These are phyloP conservation scores for Coleophora deauratella DNA, from an alignment of 2,888 invertebrate genomes.

Conservation along the genomic window DNA sequence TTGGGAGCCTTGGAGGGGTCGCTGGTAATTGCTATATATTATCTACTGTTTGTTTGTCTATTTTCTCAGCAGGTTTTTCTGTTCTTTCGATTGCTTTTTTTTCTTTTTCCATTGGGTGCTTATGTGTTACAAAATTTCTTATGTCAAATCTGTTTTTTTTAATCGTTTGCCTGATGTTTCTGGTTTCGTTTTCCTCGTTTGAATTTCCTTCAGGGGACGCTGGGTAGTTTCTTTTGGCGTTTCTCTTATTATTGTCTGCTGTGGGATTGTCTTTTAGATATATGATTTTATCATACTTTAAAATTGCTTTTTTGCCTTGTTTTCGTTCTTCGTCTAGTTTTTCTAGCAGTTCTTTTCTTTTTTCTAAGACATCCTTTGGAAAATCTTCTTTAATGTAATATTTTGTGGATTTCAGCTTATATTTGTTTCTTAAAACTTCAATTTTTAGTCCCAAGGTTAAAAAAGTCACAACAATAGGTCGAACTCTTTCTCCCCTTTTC, in stretches of 20 bases:
- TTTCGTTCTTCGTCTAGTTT: conserved; percentile 14
- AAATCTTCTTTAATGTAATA: conserved; percentile 17
- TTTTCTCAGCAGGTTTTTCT: not conserved
- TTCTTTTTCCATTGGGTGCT: conserved; percentile 4
- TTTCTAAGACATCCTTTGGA: conserved; percentile 17
- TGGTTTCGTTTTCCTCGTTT: too few species aligned
- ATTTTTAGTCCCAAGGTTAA: too few species aligned
- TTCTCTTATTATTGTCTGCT: conserved; percentile 8
- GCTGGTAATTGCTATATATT: too few species aligned
- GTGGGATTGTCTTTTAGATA: conserved; percentile 10
- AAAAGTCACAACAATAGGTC: too few species aligned
- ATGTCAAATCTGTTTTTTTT: conserved; percentile 10
- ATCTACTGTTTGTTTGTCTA: too few species aligned
- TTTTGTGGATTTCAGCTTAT: too few species aligned
- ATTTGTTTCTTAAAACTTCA: too few species aligned
- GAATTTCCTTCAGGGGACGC: conserved; percentile 11
- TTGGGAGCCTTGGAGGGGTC: too few species aligned
- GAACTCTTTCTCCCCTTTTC: too few species aligned
- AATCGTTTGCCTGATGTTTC: conserved; percentile 5
- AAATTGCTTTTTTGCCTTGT: conserved; percentile 15
- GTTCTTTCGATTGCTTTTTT: conserved; percentile 5
- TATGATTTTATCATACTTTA: conserved; percentile 17
- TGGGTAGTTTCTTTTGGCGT: conserved; percentile 11
- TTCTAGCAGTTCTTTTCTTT: conserved; percentile 15
- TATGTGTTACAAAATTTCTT: conserved; percentile 4